Evolutionary conservation across 2,888 invertebrate genomes (phyloP).

Genomic region (Gastrophysa polygoni): DNA sequence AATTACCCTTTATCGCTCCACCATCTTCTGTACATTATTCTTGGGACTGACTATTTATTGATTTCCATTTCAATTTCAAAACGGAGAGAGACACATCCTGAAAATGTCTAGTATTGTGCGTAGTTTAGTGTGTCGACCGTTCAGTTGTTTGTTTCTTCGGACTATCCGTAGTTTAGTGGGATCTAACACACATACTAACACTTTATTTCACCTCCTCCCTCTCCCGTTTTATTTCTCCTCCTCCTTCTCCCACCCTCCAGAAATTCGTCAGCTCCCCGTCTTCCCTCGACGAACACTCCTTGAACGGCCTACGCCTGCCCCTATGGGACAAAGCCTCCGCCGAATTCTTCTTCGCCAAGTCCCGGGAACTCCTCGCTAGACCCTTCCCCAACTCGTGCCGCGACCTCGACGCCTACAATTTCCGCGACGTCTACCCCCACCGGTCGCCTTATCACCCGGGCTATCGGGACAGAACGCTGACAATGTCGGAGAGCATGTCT

Average conservation of each 20-base stretch:
- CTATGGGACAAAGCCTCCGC: conserved; percentile 76
- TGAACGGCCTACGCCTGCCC: conserved; percentile 63
- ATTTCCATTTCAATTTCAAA: too few relatives aligned
- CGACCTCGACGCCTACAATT: conserved; percentile 51
- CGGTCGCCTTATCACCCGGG: conserved; percentile 25
- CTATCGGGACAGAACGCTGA: conserved; percentile 54
- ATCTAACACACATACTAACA: conserved; percentile 20
- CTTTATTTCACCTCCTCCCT: conserved; percentile 21
- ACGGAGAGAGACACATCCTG: too few relatives aligned
- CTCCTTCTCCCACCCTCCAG: conserved; percentile 35
- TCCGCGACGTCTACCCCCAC: conserved; percentile 47
- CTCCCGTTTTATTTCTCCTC: conserved; percentile 30
- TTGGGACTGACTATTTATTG: too few relatives aligned
- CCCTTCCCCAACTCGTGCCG: conserved; percentile 59
- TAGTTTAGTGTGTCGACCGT: too few relatives aligned
- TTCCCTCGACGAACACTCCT: conserved; percentile 60
- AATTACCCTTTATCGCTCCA: too few relatives aligned
- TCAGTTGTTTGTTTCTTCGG: neutral
- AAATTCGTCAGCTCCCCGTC: conserved; percentile 60
- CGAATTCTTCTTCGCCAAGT: conserved; percentile 75
- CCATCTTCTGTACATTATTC: too few relatives aligned
- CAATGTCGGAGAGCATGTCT: conserved; percentile 57
- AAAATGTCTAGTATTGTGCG: too few relatives aligned
- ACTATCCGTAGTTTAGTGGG: neutral
- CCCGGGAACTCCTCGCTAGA: conserved; percentile 69